Conservation (phyloP, 2,113 vertebrate species). For the Oplegnathus fasciatus region DNA sequence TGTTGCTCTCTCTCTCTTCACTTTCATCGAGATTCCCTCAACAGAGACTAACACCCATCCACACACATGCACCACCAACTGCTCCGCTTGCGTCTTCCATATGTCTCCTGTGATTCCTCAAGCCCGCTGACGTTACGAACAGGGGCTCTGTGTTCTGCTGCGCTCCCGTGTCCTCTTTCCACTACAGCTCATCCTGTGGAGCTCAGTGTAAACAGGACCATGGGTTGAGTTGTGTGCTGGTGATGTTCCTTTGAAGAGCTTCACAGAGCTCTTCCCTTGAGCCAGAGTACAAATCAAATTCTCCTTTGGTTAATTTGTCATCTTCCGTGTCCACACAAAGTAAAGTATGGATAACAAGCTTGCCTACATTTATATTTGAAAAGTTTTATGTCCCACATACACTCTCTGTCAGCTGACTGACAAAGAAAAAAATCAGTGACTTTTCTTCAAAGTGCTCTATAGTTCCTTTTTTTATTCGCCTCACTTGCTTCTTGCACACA, state of each 20-base stretch:
- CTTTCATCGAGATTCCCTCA: conserved; percentile 26
- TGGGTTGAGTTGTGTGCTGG: neutral
- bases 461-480: neutral
- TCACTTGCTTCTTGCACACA: neutral
- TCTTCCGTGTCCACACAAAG: neutral
- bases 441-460: conserved; percentile 7
- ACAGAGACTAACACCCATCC: conserved; percentile 28
- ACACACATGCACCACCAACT: conserved; percentile 27
- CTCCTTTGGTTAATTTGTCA: neutral
- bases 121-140: conserved; percentile 10
- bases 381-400: neutral
- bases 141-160: conserved; percentile 32
- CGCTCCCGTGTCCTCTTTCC: neutral
- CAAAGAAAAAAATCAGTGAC: neutral
- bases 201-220: conserved; percentile 15
- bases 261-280: neutral
- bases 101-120: conserved; percentile 34
- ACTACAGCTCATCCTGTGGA: conserved; percentile 12
- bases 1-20: conserved; percentile 23
- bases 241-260: conserved; percentile 17
- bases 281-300: conserved; percentile 14
- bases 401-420: neutral
- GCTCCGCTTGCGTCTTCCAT: conserved; percentile 11
- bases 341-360: neutral
- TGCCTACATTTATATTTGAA: neutral